Evolutionary conservation across 37 sponge, comb jelly and placozoan species (phyloP).

Genomic region (Oopsacas minuta): DNA sequence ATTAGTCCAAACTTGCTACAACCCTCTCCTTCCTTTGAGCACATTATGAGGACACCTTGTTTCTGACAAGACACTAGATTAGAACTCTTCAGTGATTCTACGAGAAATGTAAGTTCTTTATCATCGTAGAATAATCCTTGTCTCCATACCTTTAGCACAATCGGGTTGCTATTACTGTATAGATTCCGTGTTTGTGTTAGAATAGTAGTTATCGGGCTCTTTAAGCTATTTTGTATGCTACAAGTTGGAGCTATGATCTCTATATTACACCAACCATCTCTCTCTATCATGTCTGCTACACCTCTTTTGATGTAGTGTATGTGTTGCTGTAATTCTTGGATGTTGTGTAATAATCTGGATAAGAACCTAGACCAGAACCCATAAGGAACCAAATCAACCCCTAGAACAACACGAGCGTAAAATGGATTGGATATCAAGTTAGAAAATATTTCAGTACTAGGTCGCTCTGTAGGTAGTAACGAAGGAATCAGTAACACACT

Average conservation of each 20-base stretch:
- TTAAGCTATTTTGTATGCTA: not conserved
- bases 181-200: not conserved
- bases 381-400: slow-evolving; percentile 33
- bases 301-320: not conserved
- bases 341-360: slow-evolving; percentile 49
- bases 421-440: not conserved
- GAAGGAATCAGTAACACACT: slow-evolving; percentile 65
- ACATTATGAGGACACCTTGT: slow-evolving; percentile 40
- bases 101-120: slow-evolving; percentile 25
- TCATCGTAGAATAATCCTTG: slow-evolving; percentile 39
- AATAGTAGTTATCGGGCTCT: not conserved
- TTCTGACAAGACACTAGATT: slow-evolving; percentile 14
- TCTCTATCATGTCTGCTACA: not conserved
- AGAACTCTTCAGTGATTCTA: slow-evolving; percentile 36
- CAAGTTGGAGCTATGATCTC: not conserved
- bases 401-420: not conserved
- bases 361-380: slow-evolving; percentile 83
- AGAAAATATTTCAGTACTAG: slow-evolving; percentile 3
- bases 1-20: slow-evolving; percentile 49
- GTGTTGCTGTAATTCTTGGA: not conserved
- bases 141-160: slow-evolving; percentile 33
- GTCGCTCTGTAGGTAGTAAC: slow-evolving; percentile 46
- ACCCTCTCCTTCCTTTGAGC: slow-evolving; percentile 33
- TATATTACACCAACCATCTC: slow-evolving; percentile 3
- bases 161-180: not conserved